Conservation (phyloP, 2,888 invertebrate species). For the Saturnia pavonia region DNA sequence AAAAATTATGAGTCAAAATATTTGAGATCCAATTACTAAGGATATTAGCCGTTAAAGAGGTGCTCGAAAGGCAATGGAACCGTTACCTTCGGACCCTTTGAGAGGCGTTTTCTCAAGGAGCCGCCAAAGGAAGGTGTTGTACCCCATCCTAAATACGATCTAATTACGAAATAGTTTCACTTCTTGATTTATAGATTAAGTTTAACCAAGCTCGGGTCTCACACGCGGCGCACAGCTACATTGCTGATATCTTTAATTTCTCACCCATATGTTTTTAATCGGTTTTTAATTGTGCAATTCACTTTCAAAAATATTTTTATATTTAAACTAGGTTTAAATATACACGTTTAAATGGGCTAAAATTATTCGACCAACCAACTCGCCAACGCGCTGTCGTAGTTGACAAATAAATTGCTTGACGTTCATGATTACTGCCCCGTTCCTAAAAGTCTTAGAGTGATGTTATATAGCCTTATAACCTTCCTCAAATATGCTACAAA, state of each 20-base stretch:
- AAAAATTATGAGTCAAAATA: slow-evolving; percentile 73
- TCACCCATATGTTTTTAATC: slow-evolving; percentile 38
- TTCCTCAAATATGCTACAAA: no score
- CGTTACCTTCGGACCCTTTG: slow-evolving; percentile 75
- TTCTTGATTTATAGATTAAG: slow-evolving; percentile 83
- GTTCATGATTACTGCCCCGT: no score
- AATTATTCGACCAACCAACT: no score
- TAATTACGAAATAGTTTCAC: slow-evolving; percentile 83
- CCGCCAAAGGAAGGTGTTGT: slow-evolving; percentile 69
- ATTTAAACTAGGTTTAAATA: not conserved
- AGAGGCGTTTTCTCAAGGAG: slow-evolving; percentile 73
- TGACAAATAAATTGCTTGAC: no score
- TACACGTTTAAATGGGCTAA: no score
- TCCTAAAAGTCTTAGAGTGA: no score
- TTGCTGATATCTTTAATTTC: slow-evolving; percentile 71
- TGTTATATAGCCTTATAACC: no score
- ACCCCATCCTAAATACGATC: slow-evolving; percentile 80
- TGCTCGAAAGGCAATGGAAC: slow-evolving; percentile 75
- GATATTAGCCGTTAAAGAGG: slow-evolving; percentile 81
- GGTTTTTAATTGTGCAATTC: slow-evolving; percentile 31
- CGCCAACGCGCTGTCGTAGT: no score
- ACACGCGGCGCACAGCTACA: slow-evolving; percentile 63
- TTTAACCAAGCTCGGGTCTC: slow-evolving; percentile 63
- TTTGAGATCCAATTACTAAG: slow-evolving; percentile 77
- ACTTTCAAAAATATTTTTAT: no score